Conservation (phyloP, 2,888 invertebrate genomes). For the Chorisops tibialis region DNA sequence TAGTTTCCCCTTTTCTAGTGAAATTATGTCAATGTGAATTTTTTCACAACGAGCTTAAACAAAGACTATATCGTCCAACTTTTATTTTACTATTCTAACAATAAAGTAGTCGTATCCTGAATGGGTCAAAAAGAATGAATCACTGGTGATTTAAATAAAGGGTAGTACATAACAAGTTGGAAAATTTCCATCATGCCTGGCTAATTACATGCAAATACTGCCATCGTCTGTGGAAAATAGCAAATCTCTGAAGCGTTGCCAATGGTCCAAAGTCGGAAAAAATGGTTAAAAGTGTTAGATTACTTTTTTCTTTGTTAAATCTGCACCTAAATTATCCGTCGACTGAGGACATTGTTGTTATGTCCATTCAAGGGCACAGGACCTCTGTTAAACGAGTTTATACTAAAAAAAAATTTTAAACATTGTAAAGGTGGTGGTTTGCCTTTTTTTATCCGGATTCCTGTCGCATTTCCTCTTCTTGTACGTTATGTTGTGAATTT, state of each 20-base stretch:
- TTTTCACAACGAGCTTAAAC: no score
- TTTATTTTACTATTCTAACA: no score
- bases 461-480: neutral
- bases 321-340: neutral
- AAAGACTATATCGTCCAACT: no score
- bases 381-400: neutral
- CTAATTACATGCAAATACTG: conserved; percentile 30
- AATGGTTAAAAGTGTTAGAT: conserved; percentile 27
- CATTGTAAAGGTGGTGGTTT: neutral
- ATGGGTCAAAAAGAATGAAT: no score
- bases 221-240: conserved; percentile 3
- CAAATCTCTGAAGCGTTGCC: conserved; percentile 24
- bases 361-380: neutral
- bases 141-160: no score
- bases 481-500: neutral
- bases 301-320: conserved; percentile 7
- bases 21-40: no score
- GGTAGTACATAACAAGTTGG: neutral
- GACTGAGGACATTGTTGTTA: neutral
- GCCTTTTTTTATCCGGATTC: neutral
- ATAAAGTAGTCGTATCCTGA: no score
- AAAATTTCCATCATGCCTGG: conserved; percentile 27
- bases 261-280: conserved; percentile 5
- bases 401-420: neutral
- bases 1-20: no score